Percentiles rank a stretch among this genome's conserved stretches.
phyloP scores from a whole-genome alignment of 1,140 invertebrate genomes.

The Leptopilina boulardi region DNA sequence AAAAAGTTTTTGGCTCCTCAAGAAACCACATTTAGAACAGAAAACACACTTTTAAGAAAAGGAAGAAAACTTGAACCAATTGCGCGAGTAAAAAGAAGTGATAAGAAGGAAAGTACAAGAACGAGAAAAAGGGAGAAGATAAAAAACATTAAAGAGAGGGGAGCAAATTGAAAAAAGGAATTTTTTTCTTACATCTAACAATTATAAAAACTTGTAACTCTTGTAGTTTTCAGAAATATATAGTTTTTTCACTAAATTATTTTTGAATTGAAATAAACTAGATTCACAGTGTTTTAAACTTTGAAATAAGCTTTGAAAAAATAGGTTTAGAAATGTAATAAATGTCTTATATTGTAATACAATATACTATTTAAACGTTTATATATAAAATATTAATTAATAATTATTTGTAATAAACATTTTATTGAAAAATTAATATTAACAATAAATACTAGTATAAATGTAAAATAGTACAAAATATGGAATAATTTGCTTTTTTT shows the following conservation, averaged over 20 bases:
- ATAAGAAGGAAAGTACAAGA: background rate
- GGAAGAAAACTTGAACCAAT: background rate
- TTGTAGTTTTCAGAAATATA: background rate
- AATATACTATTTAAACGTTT: too few relatives aligned
- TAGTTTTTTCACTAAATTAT: too few relatives aligned
- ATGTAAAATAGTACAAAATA: too few relatives aligned
- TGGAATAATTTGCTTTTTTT: too few relatives aligned
- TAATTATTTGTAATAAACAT: too few relatives aligned
- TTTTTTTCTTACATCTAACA: background rate
- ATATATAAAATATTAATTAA: too few relatives aligned
- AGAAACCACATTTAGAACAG: conserved; percentile 8
- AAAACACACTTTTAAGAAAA: background rate
- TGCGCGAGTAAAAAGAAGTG: background rate
- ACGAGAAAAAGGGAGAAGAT: background rate
- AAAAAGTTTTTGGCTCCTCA: conserved; percentile 7
- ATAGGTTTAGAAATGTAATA: too few relatives aligned
- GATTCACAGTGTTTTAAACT: background rate
- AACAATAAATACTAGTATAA: too few relatives aligned
- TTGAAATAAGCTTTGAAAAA: background rate
- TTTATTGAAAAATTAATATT: too few relatives aligned
- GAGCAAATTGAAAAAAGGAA: background rate
- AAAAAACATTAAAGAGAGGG: background rate
- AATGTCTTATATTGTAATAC: too few relatives aligned
- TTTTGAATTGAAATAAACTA: too few relatives aligned
- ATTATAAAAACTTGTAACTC: background rate